phyloP scores from a whole-genome alignment of 2,797 vertebrate genomes.

The Garrulus glandarius region DNA sequence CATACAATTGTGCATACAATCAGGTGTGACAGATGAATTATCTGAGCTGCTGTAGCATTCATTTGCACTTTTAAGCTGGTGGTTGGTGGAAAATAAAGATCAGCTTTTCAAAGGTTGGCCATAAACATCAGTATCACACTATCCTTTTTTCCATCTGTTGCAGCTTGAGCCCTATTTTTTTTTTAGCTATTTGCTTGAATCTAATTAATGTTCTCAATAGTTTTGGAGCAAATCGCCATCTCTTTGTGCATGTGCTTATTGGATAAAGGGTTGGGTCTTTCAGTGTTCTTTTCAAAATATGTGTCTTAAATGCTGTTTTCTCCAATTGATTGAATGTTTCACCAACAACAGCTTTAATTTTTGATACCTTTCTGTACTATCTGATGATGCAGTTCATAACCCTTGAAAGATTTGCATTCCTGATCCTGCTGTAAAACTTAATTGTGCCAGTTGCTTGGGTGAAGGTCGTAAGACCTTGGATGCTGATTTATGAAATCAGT shows the following conservation, averaged over 20 bases:
- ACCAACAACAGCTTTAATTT: background rate
- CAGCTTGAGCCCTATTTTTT: background rate
- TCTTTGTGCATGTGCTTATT: background rate
- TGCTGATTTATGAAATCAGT: background rate
- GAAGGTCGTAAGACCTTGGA: background rate
- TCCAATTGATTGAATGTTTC: background rate
- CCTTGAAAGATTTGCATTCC: background rate
- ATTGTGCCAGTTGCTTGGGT: background rate
- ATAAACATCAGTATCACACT: background rate
- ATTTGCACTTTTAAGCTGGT: background rate
- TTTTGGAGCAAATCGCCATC: background rate
- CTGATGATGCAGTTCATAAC: background rate
- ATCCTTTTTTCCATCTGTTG: background rate
- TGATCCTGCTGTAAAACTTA: background rate
- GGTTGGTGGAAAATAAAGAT: slow-evolving; percentile 18
- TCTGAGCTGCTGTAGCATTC: slow-evolving; percentile 3
- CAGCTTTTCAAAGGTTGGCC: background rate
- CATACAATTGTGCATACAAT: background rate
- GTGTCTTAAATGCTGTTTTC: background rate
- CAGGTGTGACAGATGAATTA: background rate
- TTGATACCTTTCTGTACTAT: background rate
- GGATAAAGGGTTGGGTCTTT: background rate
- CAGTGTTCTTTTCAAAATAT: background rate
- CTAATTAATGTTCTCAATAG: background rate
- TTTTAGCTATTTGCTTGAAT: background rate